Base-by-base conservation (phyloP, 2,113 vertebrate species). In the Ornithorhynchus anatinus region DNA sequence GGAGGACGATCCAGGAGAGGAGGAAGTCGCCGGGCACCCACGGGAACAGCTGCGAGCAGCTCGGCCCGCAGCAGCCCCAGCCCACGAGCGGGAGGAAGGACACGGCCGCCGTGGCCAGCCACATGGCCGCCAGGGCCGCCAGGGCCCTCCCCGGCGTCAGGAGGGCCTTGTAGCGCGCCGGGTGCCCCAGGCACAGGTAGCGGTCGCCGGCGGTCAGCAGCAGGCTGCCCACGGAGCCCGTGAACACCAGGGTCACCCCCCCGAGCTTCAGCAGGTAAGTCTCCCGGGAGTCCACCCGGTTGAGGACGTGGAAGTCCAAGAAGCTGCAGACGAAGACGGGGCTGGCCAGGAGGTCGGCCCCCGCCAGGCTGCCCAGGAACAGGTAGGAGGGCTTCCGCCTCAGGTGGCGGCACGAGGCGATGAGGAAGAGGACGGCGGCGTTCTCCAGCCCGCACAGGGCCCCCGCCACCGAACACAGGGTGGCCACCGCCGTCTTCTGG, bases 181-280 rank as follows among this genome's bases (percentile, higher is more conserved):
- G 93, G 15, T 88, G 86, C 61, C 92, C 75, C 81, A 99, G 95
- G 85, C 95, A 98, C 72, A 98, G 81, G 87, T 96, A 97, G 10
- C 97, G 94, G 84, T 99, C 97, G 44, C 97, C 58, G 6, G 96
- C 95, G 0, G 95, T 98, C 69, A 99, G 91, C 78, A 99, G 89
- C 67, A 99, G 89, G 82, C 97, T 98, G 61, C 97, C 95, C 59
- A 98, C 92, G 3, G 97, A 99, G 44, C 91, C 93, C 0, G 94
- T 96, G 82, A 99, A 99, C 44, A 94, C 91, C 10, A 95, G 82
- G 62, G 89, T 97, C 77, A 99, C 97, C 0, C 96, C 96, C 16
- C 96, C 94, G 3, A 99, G 89, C 87, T 98, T 97, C 69, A 98
- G 93, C 69, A 99, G 92, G 85, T 96, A 98, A 6, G 77, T 37